Evolutionary conservation across 2,113 vertebrate genomes (phyloP).

Genomic region (Pyrgilauda ruficollis): DNA sequence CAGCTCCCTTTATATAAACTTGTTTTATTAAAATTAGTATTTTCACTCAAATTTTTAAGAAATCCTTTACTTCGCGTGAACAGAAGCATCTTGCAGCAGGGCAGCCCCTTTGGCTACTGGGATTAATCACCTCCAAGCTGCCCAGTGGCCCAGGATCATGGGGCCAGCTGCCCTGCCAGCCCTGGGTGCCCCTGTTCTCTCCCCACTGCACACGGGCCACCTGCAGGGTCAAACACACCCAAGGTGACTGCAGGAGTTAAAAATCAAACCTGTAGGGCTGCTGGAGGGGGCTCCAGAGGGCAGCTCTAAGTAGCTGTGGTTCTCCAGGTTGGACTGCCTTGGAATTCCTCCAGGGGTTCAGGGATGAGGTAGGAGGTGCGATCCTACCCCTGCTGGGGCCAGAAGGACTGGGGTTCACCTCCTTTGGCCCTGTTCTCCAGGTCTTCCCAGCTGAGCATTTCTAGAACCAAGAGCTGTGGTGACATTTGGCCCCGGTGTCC

Average conservation of each 20-base stretch:
- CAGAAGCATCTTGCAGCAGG: background rate
- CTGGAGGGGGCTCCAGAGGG: background rate
- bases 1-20: slow-evolving; percentile 19
- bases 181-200: background rate
- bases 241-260: background rate
- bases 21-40: slow-evolving; percentile 45
- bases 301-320: background rate
- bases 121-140: background rate
- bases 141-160: background rate
- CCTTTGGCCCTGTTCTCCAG: fast-evolving
- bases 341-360: background rate
- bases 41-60: background rate
- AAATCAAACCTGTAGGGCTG: background rate
- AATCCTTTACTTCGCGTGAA: background rate
- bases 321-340: background rate
- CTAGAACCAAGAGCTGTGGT: fast-evolving
- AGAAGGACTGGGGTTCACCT: background rate
- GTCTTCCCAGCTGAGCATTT: background rate
- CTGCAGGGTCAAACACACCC: background rate
- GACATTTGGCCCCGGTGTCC: fast-evolving
- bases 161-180: background rate
- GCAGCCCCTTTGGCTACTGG: background rate
- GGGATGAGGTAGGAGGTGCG: background rate
- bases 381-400: background rate
- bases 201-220: fast-evolving